These are phyloP conservation scores for Diachrysia chrysitis DNA, from an alignment of 2,888 invertebrate species.

Conservation along the genomic window DNA sequence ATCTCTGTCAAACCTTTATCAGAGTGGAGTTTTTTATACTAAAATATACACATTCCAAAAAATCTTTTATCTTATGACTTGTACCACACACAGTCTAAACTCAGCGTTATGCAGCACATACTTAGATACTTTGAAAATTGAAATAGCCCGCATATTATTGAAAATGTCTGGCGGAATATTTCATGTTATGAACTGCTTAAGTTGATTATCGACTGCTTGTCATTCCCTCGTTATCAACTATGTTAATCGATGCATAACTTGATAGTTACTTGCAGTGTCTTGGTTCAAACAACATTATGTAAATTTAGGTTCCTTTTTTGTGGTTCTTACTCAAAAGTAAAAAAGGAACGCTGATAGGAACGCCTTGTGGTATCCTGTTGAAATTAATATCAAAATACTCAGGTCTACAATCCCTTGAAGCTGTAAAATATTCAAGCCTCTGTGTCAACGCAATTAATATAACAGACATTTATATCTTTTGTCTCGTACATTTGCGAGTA, in stretches of 20 bases:
- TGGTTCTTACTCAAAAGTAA: too few relatives aligned
- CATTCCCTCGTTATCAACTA: conserved; percentile 22
- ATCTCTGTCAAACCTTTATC: too few relatives aligned
- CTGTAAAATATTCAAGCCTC: too few relatives aligned
- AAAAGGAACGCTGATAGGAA: too few relatives aligned
- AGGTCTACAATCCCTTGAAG: too few relatives aligned
- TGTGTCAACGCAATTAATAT: too few relatives aligned
- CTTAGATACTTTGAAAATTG: conserved; percentile 53
- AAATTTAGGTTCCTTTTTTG: too few relatives aligned
- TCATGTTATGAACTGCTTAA: conserved; percentile 18
- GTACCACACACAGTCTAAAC: conserved; percentile 34
- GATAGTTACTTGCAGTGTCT: background rate
- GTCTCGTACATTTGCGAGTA: too few relatives aligned
- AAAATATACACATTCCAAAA: background rate
- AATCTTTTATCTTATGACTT: conserved; percentile 24
- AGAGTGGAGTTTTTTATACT: too few relatives aligned
- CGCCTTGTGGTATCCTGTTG: too few relatives aligned
- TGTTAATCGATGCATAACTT: conserved; percentile 29
- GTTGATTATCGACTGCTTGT: conserved; percentile 20
- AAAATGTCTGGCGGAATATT: conserved; percentile 37
- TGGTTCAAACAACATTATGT: background rate
- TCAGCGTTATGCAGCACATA: conserved; percentile 37
- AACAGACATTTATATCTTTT: too few relatives aligned
- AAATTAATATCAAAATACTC: too few relatives aligned
- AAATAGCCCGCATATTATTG: conserved; percentile 52